A percentile compares a stretch with the other conserved stretches of the same genome.
Evolutionary conservation across 2,113 vertebrate genomes (phyloP).

Genomic region (Myotis davidii): DNA sequence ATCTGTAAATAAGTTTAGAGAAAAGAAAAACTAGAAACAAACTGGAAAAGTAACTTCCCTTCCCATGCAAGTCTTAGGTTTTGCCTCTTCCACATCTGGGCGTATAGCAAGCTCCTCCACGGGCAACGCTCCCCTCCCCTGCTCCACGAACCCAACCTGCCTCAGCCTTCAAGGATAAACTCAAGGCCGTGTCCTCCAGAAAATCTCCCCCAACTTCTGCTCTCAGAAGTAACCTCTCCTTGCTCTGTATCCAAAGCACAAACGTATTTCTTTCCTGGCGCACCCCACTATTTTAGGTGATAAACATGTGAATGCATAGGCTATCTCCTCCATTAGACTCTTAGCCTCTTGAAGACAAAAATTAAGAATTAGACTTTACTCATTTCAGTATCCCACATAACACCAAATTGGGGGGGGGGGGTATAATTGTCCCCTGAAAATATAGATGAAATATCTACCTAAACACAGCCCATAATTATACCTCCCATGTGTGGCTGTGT

Average conservation of each 20-base stretch:
- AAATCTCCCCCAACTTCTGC: not conserved
- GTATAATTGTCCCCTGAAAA: not conserved
- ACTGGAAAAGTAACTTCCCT: not conserved
- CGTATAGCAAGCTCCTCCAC: not conserved
- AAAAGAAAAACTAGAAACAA: not conserved
- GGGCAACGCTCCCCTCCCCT: not conserved
- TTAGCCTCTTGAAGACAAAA: not conserved
- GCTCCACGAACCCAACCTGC: not conserved
- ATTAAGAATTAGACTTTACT: conserved; percentile 11
- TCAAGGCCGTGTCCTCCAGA: not conserved
- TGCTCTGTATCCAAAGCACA: not conserved
- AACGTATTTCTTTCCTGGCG: not conserved
- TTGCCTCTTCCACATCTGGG: not conserved
- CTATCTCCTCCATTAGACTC: not conserved
- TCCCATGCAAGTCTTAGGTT: too few relatives aligned
- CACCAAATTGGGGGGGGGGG: not conserved
- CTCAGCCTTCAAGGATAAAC: not conserved
- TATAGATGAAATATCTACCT: not conserved
- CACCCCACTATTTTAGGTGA: not conserved
- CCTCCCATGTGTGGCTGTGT: not conserved
- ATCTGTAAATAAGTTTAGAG: not conserved
- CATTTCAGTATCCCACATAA: not conserved
- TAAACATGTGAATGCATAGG: not conserved
- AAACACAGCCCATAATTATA: not conserved
- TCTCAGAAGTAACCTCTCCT: not conserved